Evolutionary conservation across 2,113 vertebrate species (phyloP), one percentile per base, ranked within the genome.

Genomic region (Eurystomus gularis): DNA sequence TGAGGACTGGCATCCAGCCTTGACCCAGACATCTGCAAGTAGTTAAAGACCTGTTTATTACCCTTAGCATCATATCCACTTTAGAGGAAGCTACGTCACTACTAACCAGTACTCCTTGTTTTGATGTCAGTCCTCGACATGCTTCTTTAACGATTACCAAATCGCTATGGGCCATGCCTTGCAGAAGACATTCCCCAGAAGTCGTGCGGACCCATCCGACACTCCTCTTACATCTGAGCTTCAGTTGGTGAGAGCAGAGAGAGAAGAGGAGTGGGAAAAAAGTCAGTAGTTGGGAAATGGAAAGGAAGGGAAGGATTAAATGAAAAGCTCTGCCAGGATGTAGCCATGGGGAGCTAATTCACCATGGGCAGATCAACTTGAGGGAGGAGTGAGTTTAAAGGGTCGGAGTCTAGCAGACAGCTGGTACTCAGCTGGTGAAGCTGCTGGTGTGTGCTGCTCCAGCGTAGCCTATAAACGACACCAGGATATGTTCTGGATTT

Each of bases 271-370:
- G 55, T 23, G 11, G 54, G 18, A 42, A 84, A 79, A 35, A 62
- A 65, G 33, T 4, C 44, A 37, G 57, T 77, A 90, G 60, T 24
- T 57, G 70, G 49, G 71, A 90, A 86, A 90, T 82, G 91, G 95
- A 96, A 97, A 97, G 95, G 96, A 97, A 97, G 80, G 75, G 94
- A 97, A 96, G 92, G 93, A 97, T 97, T 97, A 97, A 95, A 95
- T 17, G 42, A 70, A 95, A 96, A 96, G 88, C 80, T 97, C 88
- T 97, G 93, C 73, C 94, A 96, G 96, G 95, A 96, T 94, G 88
- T 79, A 94, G 79, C 96, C 86, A 66, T 75, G 79, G 90, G 93
- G 94, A 96, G 96, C 86, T 96, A 96, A 98, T 94, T 95, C 61
- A 93, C 86, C 95, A 78, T n/a, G 83, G 95, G 92, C 91, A 95